Percentiles rank a stretch among this genome's conserved stretches.
These are phyloP conservation scores for Scaptomyza pallida DNA, from an alignment of 1,140 invertebrate genomes.

Conservation along the genomic window DNA sequence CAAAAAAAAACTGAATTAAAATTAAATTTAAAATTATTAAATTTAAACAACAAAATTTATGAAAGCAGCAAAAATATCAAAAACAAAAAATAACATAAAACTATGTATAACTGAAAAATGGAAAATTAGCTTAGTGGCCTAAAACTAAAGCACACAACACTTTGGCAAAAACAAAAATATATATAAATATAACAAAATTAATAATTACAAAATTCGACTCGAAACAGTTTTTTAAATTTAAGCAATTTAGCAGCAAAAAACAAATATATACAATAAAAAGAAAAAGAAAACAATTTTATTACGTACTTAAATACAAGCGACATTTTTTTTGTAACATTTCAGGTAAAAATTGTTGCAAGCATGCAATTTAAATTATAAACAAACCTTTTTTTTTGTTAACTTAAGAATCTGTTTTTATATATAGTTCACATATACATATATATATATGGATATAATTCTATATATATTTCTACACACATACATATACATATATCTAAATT, in stretches of 20 bases:
- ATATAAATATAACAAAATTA: no score
- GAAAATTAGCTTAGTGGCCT: conserved; percentile 42
- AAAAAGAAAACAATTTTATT: conserved; percentile 17
- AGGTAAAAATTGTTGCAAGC: conserved; percentile 32
- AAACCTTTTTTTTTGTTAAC: conserved; percentile 43
- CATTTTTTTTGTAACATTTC: conserved; percentile 43
- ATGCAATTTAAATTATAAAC: conserved; percentile 12
- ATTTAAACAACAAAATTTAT: conserved; percentile 13
- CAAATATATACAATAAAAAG: conserved; percentile 4
- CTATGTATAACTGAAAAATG: conserved; percentile 27
- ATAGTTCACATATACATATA: conserved; percentile 16
- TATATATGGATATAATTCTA: conserved; percentile 7
- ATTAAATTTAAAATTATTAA: conserved; percentile 2
- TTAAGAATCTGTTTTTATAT: conserved; percentile 47
- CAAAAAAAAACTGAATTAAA: conserved; percentile 13
- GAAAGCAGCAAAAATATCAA: conserved; percentile 61
- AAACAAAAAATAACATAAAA: conserved; percentile 67
- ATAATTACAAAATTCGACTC: conserved; percentile 16
- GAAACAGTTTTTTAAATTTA: conserved; percentile 31
- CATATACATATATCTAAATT: conserved; percentile 19
- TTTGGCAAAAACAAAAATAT: conserved; percentile 25
- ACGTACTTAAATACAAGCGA: conserved; percentile 32
- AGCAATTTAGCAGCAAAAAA: conserved; percentile 10
- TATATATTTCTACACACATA: conserved; percentile 10
- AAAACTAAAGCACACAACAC: conserved; percentile 34